phyloP scores from a whole-genome alignment of 2,797 vertebrate species.

The Pelobates cultripes region DNA sequence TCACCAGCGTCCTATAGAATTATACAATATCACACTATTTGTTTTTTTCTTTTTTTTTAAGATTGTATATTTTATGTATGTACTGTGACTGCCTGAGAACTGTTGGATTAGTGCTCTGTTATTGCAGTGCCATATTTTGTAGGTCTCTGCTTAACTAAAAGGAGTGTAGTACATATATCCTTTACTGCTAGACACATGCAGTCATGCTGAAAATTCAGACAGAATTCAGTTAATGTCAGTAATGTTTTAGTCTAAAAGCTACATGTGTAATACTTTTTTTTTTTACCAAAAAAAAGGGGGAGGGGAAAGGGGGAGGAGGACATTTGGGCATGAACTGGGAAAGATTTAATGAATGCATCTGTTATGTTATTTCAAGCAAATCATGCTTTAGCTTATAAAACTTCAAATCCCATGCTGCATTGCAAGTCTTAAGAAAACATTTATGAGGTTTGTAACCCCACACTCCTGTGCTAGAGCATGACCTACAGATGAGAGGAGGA shows the following conservation, averaged over 20 bases:
- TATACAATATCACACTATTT: not conserved
- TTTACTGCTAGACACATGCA: conserved; percentile 9
- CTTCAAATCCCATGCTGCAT: too few species aligned
- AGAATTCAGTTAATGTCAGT: conserved; percentile 12
- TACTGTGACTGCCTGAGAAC: not conserved
- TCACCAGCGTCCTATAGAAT: not conserved
- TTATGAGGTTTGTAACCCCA: too few species aligned
- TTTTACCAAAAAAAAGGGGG: too few species aligned
- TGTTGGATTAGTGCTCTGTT: too few species aligned
- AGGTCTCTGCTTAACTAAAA: too few species aligned
- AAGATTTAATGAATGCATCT: conserved; percentile 1
- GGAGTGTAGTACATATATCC: not conserved
- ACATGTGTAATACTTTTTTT: conserved; percentile 14
- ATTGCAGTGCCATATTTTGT: too few species aligned
- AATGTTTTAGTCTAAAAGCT: conserved; percentile 8
- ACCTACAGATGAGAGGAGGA: not conserved
- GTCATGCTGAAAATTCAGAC: conserved; percentile 18
- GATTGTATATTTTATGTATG: not conserved
- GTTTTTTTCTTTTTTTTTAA: too few species aligned
- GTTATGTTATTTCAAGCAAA: not conserved
- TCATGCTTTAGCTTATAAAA: not conserved
- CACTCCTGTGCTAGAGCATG: too few species aligned
- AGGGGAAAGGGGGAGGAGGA: too few species aligned
- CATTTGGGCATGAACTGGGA: not conserved
- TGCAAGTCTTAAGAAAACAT: too few species aligned